Evolutionary conservation across 2,113 vertebrate genomes (phyloP).

Genomic region (Lichenostomus cassidix): DNA sequence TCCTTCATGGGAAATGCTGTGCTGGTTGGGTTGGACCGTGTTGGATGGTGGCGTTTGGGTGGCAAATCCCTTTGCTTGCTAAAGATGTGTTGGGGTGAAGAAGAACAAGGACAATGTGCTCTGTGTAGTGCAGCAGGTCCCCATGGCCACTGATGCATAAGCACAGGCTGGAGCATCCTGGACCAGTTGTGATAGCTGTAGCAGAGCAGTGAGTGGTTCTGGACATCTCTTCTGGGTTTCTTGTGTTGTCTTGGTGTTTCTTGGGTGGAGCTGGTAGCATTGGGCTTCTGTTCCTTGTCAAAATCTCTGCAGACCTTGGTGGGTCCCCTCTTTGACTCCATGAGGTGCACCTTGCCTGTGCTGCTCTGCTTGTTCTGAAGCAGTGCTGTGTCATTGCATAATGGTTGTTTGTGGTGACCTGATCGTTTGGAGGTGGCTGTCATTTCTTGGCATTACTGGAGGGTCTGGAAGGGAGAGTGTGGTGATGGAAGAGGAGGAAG

Average conservation of each 20-base stretch:
- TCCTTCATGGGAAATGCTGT: background rate
- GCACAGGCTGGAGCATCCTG: background rate
- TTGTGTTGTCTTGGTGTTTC: background rate
- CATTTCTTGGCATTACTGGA: background rate
- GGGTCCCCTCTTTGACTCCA: background rate
- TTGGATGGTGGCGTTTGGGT: background rate
- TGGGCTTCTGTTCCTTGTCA: background rate
- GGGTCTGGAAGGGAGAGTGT: background rate
- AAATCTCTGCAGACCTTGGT: background rate
- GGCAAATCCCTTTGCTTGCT: background rate
- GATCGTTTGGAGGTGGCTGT: background rate
- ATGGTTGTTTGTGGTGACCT: background rate
- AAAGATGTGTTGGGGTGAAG: background rate
- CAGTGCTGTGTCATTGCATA: background rate
- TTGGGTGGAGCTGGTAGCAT: background rate
- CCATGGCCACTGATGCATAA: background rate
- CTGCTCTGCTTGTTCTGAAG: background rate
- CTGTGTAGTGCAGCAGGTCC: background rate
- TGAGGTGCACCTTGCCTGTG: background rate
- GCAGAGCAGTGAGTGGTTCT: background rate
- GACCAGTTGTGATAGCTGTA: background rate
- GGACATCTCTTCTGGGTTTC: background rate
- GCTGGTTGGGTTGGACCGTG: background rate
- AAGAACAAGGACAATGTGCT: background rate
- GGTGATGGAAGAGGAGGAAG: background rate